A percentile compares a stretch with the other conserved stretches of the same genome.
phyloP scores from a whole-genome alignment of 2,797 vertebrate species.

The Lepidocolaptes lacrymiger region DNA sequence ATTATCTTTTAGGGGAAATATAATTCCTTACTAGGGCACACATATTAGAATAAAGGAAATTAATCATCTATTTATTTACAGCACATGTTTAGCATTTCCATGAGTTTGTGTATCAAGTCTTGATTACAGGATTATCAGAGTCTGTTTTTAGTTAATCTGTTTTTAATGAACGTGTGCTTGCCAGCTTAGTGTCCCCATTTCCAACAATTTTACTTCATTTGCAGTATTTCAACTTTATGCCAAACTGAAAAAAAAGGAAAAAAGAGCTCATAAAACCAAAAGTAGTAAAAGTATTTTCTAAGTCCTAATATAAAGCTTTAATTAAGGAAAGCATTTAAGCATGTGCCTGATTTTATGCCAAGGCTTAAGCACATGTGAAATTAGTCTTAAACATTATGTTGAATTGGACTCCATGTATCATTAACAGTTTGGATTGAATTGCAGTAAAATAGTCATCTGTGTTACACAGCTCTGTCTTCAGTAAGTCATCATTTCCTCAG shows the following conservation, averaged over 20 bases:
- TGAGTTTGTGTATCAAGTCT: conserved; percentile 24
- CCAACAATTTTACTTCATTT: conserved; percentile 33
- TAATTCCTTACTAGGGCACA: background rate
- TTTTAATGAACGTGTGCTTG: conserved; percentile 58
- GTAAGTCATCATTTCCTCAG: background rate
- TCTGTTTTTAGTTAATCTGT: conserved; percentile 42
- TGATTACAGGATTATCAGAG: conserved; percentile 54
- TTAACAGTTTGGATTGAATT: conserved; percentile 35
- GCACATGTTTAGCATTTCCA: conserved; percentile 51
- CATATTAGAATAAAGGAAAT: conserved; percentile 33
- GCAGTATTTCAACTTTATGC: conserved; percentile 30
- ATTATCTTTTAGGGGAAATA: conserved; percentile 1
- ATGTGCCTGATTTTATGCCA: conserved; percentile 35
- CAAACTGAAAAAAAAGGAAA: background rate
- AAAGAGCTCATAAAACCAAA: background rate
- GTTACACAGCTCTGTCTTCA: background rate
- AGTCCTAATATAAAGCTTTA: conserved; percentile 28
- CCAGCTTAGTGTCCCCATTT: background rate
- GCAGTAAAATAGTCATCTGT: background rate
- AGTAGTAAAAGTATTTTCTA: conserved; percentile 31
- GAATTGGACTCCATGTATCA: conserved; percentile 27
- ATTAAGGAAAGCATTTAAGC: conserved; percentile 57
- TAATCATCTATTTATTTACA: conserved; percentile 61
- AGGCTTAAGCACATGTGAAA: conserved; percentile 52
- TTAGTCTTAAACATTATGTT: conserved; percentile 39